These are phyloP conservation scores for Melanaphis sacchari DNA, from an alignment of 1,140 invertebrate genomes.

Conservation along the genomic window DNA sequence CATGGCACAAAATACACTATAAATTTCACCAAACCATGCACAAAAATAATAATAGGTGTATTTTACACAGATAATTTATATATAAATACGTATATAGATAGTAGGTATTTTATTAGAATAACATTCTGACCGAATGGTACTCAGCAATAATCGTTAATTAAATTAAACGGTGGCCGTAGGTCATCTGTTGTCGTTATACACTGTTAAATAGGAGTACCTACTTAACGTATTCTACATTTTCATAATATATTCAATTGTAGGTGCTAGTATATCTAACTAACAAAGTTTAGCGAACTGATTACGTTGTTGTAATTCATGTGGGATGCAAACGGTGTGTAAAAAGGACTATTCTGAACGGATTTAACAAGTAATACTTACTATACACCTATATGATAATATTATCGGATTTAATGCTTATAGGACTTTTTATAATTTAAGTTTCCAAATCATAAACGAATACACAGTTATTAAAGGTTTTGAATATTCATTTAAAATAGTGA, in stretches of 20 bases:
- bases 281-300: background rate
- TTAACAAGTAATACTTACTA: too few relatives aligned
- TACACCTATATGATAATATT: too few relatives aligned
- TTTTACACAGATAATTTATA: background rate
- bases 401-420: too few relatives aligned
- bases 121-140: background rate
- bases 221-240: background rate
- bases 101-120: background rate
- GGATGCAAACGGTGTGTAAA: background rate
- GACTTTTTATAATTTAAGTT: too few relatives aligned
- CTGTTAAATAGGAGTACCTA: background rate
- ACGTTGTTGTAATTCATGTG: background rate
- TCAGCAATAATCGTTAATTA: background rate
- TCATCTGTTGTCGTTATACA: background rate
- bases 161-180: background rate
- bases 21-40: background rate
- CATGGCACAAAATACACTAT: background rate
- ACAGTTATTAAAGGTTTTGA: background rate
- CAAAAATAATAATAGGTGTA: background rate
- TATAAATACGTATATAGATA: background rate
- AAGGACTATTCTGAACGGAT: background rate
- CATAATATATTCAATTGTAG: background rate
- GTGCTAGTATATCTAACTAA: background rate
- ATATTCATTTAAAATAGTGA: background rate
- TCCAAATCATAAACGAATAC: too few relatives aligned